A percentile compares a stretch with the other conserved stretches of the same genome.
phyloP scores from a whole-genome alignment of 1,140 invertebrate species.

The Papilio xuthus region DNA sequence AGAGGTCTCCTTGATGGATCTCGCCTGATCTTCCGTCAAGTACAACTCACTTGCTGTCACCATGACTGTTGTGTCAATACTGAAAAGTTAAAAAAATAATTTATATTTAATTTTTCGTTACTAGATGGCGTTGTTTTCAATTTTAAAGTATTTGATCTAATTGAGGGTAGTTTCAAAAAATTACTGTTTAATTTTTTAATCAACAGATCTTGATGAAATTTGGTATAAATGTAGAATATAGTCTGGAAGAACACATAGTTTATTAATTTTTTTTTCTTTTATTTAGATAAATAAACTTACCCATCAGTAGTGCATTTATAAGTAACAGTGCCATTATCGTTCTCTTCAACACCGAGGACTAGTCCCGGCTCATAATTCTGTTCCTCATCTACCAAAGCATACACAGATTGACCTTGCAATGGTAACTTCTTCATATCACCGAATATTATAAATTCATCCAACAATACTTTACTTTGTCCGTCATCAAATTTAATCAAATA shows the following conservation, averaged over 20 bases:
- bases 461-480: constrained; percentile 81
- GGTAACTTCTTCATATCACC: constrained; percentile 78
- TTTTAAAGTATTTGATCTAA: too few relatives aligned
- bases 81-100: not conserved
- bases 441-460: constrained; percentile 84
- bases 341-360: constrained; percentile 74
- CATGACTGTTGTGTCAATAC: constrained; percentile 73
- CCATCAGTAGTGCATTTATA: constrained; percentile 79
- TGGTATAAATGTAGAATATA: too few relatives aligned
- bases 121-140: not conserved
- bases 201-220: too few relatives aligned
- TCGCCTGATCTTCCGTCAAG: constrained; percentile 79
- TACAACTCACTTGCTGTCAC: constrained; percentile 78
- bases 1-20: constrained; percentile 66
- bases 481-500: constrained; percentile 84
- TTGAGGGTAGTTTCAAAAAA: too few relatives aligned
- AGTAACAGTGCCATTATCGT: constrained; percentile 69
- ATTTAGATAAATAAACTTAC: constrained; percentile 67
- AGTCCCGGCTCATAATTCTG: constrained; percentile 78
- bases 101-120: not conserved
- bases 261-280: too few relatives aligned
- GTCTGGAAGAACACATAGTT: not conserved
- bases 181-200: too few relatives aligned
- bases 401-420: constrained; percentile 76
- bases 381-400: constrained; percentile 77